phyloP scores from a whole-genome alignment of 1,140 invertebrate genomes.

The Drosophila pachea region DNA sequence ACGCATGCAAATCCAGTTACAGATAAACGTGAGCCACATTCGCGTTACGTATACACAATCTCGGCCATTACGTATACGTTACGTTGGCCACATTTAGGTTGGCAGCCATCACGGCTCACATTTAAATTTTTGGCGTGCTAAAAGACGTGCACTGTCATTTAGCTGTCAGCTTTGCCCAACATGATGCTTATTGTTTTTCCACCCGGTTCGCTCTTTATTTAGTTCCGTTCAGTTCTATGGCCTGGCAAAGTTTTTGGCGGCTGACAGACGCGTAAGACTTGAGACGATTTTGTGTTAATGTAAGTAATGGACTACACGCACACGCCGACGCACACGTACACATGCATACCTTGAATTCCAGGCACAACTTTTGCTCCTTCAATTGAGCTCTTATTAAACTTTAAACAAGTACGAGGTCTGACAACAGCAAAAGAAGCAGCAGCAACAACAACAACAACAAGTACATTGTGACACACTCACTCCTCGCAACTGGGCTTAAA shows the following conservation, averaged over 20 bases:
- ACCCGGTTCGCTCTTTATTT: neutral
- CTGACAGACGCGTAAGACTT: slow-evolving; percentile 41
- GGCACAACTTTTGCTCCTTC: slow-evolving; percentile 46
- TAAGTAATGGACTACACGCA: slow-evolving; percentile 41
- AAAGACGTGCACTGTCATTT: slow-evolving; percentile 51
- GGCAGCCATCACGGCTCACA: slow-evolving; percentile 9
- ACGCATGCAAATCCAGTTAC: slow-evolving; percentile 50
- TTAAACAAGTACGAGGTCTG: slow-evolving; percentile 38
- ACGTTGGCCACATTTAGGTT: slow-evolving; percentile 34
- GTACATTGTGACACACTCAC: no score
- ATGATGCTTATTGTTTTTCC: slow-evolving; percentile 62
- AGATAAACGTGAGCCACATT: slow-evolving; percentile 35
- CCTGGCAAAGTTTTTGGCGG: slow-evolving; percentile 52
- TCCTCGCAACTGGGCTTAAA: neutral
- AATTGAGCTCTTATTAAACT: slow-evolving; percentile 61
- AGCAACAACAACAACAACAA: no score
- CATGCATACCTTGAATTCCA: slow-evolving; percentile 25
- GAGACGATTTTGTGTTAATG: slow-evolving; percentile 33
- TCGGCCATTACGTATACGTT: slow-evolving; percentile 34
- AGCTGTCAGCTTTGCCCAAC: slow-evolving; percentile 50
- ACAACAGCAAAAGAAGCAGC: no score
- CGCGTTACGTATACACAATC: slow-evolving; percentile 42
- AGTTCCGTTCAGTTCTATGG: slow-evolving; percentile 52
- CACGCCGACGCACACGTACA: slow-evolving; percentile 3
- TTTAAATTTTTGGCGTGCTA: slow-evolving; percentile 26